Base-by-base conservation (phyloP, 2,888 invertebrate genomes). In the Spatulosminthurus flaviceps region DNA sequence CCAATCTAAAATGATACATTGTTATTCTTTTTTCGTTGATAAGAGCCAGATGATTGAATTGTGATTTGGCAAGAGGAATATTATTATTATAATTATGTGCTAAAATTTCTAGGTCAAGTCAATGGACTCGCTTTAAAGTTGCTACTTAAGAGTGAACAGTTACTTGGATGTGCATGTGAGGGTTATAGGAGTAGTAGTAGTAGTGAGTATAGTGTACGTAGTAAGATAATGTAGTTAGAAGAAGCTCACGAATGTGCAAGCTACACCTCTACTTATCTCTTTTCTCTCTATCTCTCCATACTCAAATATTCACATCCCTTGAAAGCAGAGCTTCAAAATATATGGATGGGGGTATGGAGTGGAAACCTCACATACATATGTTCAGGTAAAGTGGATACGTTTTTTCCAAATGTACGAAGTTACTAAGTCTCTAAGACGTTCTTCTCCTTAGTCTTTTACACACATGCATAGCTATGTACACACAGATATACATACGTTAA, bases 101-200 rank as follows among this genome's bases (percentile, higher is more conserved):
- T 64, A 64, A 64, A 64, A 64, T 64, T 61, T 64, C 64, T 64
- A 16, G 64, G 64, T 64, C 64, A 64, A 64, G 64, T 64, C 64
- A 64, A 64, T 64, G 64, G 64, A 64, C 64, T 64, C 64, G 24
- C 64, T 64, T 26, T 51, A 51, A 51, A 51, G 51, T 51, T 51
- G 51, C 51, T 51, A 51, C 51, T 51, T 26, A 64, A 26, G 22
- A 64, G 64, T 22, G 64, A 64, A 64, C 64, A 64, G 64, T 64
- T 64, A 64, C 7, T 22, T 24, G 24, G 16, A 64, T 11, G 64
- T 22, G 24, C 9, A 26, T 24, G 24, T 24, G 64, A 22, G 64
- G 2, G n/a, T 21, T n/a, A 22, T 24, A 64, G 2, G 26, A 22
- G 22, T 11, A 64, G 11, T 13, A 9, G 19, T 61, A 61, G n/a